phyloP scores from a whole-genome alignment of 2,113 vertebrate genomes.

The Neofelis nebulosa region DNA sequence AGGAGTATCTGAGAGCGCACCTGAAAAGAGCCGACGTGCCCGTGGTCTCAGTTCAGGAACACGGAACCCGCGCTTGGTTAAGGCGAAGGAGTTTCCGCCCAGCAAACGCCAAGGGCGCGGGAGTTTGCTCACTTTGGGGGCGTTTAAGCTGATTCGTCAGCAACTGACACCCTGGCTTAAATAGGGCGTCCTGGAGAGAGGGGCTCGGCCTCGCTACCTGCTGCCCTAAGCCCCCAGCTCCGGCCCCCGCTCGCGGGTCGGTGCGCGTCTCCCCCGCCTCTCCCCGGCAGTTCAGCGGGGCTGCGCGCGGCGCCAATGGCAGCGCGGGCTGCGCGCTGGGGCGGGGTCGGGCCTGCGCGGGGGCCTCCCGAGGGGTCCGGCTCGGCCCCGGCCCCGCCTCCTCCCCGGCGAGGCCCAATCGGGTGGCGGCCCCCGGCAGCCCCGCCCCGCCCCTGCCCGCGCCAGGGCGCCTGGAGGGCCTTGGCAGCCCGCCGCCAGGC shows the following conservation, averaged over 20 bases:
- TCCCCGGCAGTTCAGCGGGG: fast-evolving
- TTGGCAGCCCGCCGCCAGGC: neutral
- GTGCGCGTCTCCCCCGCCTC: fast-evolving
- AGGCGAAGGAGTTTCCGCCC: neutral
- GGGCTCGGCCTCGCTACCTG: neutral
- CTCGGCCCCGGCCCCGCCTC: neutral
- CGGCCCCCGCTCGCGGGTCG: fast-evolving
- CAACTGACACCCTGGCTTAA: neutral
- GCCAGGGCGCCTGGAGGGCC: neutral
- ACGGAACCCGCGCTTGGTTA: neutral
- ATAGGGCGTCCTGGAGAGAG: neutral
- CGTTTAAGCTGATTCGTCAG: neutral
- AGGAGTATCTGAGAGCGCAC: neutral
- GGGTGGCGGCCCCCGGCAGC: neutral
- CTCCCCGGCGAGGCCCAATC: conserved; percentile 59
- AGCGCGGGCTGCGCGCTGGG: neutral
- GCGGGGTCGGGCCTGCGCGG: neutral
- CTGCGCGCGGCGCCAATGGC: fast-evolving
- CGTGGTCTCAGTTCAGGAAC: neutral
- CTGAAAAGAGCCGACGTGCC: neutral
- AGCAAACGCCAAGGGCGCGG: neutral
- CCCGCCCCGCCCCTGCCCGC: neutral
- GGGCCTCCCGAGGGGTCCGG: neutral
- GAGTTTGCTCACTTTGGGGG: neutral
- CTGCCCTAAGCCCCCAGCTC: neutral